Percentiles rank a stretch among this genome's conserved stretches.
These are phyloP conservation scores for Cheilosia urbana DNA, from an alignment of 2,888 invertebrate species.

Conservation along the genomic window DNA sequence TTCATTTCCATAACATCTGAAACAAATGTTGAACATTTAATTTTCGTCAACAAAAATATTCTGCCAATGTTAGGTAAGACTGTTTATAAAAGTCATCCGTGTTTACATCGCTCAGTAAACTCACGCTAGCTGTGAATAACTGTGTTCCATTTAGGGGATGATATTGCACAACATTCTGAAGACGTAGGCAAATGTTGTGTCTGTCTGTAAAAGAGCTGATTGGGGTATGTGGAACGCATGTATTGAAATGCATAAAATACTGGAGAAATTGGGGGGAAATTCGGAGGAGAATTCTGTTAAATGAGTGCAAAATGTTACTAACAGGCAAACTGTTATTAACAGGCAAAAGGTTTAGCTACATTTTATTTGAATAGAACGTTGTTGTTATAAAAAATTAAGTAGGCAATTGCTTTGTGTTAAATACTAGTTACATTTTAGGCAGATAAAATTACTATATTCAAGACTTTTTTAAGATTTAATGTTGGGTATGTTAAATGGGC, in stretches of 20 bases:
- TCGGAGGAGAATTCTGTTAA: slow-evolving; percentile 26
- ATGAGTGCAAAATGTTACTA: slow-evolving; percentile 30
- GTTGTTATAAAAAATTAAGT: background rate
- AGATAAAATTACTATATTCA: too few relatives aligned
- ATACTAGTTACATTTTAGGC: too few relatives aligned
- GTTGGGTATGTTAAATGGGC: too few relatives aligned
- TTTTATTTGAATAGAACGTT: too few relatives aligned
- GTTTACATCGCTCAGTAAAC: background rate
- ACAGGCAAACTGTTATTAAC: slow-evolving; percentile 22
- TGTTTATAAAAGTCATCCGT: too few relatives aligned
- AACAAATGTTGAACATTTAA: background rate
- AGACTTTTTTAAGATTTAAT: too few relatives aligned
- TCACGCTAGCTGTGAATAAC: background rate
- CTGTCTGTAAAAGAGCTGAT: background rate
- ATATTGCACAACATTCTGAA: too few relatives aligned
- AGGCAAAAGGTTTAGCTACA: background rate
- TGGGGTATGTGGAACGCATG: background rate
- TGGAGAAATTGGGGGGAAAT: background rate
- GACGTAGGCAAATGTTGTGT: background rate
- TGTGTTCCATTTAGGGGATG: too few relatives aligned
- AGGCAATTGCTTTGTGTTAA: too few relatives aligned
- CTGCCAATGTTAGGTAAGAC: background rate
- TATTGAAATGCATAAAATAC: background rate
- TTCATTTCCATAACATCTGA: background rate
- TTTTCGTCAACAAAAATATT: background rate